phyloP scores from a whole-genome alignment of 2,888 invertebrate species.

The Cephus spinipes region DNA sequence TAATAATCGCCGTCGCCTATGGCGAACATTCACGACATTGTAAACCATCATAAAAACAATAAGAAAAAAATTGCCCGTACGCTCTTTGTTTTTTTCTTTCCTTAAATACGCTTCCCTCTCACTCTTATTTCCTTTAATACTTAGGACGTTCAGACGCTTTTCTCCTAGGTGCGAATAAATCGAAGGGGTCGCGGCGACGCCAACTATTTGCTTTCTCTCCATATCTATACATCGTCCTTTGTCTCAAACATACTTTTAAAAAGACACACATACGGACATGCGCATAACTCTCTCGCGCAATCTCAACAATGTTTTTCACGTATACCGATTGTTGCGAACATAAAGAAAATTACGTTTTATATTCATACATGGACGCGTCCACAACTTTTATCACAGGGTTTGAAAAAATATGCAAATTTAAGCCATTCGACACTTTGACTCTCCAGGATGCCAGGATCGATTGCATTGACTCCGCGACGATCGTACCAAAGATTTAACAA shows the following conservation, averaged over 20 bases:
- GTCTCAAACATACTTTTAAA: neutral
- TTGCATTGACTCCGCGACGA: neutral
- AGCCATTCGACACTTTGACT: conserved; percentile 6
- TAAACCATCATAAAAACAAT: neutral
- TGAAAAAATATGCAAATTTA: neutral
- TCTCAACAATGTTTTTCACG: neutral
- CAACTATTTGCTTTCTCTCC: neutral
- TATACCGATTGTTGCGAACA: neutral
- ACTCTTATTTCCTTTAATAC: neutral
- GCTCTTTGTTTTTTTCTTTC: neutral
- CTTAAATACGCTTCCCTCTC: neutral
- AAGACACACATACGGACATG: neutral
- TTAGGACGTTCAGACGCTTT: neutral
- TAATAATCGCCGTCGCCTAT: neutral
- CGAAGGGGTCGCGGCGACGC: neutral
- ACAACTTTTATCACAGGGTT: conserved; percentile 13
- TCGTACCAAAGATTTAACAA: neutral
- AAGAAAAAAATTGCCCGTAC: neutral
- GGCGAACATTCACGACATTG: neutral
- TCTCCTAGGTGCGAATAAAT: neutral
- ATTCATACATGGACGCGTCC: conserved; percentile 3
- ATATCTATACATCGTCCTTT: neutral
- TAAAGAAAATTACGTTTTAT: conserved; percentile 15
- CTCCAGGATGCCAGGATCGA: neutral
- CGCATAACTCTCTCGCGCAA: neutral